Evolutionary conservation across 2,113 vertebrate genomes (phyloP).

Genomic region (Dipodomys merriami): DNA sequence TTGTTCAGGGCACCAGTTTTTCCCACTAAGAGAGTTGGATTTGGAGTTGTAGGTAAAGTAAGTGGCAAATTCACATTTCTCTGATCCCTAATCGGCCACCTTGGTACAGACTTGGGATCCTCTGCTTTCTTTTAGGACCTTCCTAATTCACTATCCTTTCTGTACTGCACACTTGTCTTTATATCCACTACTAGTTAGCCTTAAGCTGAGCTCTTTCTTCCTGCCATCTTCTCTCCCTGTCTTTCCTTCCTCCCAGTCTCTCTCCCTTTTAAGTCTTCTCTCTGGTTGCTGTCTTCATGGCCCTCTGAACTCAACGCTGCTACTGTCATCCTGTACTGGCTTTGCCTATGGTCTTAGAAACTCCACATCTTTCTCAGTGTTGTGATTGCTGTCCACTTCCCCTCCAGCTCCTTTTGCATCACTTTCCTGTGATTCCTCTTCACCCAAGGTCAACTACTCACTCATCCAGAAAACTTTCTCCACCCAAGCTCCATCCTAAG

Average conservation of each 20-base stretch:
- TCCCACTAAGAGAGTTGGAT: not conserved
- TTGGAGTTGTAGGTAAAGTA: not conserved
- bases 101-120: not conserved
- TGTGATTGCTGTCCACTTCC: not conserved
- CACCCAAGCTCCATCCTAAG: not conserved
- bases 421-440: conserved; percentile 14
- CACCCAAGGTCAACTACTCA: not conserved
- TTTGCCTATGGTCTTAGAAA: conserved; percentile 7
- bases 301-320: not conserved
- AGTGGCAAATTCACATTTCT: not conserved
- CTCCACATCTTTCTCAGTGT: not conserved
- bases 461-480: not conserved
- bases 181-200: not conserved
- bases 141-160: conserved; percentile 14
- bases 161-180: not conserved
- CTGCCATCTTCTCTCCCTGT: not conserved
- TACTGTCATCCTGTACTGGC: not conserved
- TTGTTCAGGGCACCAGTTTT: conserved; percentile 5
- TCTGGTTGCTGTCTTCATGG: not conserved
- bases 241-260: not conserved
- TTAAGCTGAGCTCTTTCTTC: conserved; percentile 4
- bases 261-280: not conserved
- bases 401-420: not conserved
- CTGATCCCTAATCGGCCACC: not conserved
- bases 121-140: not conserved